These are phyloP conservation scores for Sebastolobus altivelis DNA, from an alignment of 2,797 vertebrate species.

Conservation along the genomic window DNA sequence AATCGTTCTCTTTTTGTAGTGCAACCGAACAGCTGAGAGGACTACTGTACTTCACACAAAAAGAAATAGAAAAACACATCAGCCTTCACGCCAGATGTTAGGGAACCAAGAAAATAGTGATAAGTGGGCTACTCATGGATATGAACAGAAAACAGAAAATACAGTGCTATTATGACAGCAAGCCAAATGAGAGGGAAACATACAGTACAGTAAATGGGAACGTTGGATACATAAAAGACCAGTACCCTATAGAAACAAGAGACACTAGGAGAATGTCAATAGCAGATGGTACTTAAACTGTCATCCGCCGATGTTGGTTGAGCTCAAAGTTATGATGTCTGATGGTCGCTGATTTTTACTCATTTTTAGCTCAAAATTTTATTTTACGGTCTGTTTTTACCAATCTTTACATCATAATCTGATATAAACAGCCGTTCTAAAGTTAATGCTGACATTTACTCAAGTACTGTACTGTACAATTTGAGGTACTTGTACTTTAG, in stretches of 20 bases:
- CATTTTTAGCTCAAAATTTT: constrained; percentile 1
- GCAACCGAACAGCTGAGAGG: background rate
- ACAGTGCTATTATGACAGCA: constrained; percentile 1
- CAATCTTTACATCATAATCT: background rate
- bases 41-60: background rate
- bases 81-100: background rate
- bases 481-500: background rate
- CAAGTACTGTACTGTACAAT: background rate
- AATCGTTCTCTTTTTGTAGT: background rate
- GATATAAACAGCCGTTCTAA: background rate
- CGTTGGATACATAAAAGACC: background rate
- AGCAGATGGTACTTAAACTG: background rate
- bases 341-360: background rate
- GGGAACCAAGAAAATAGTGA: background rate
- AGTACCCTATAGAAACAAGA: constrained; percentile 6
- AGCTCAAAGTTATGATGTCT: background rate
- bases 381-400: background rate
- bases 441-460: background rate
- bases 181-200: background rate
- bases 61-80: constrained; percentile 5
- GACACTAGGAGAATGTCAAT: background rate
- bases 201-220: background rate
- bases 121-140: background rate
- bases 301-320: background rate
- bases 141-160: background rate